Evolutionary conservation across 2,888 invertebrate genomes (phyloP), one percentile per base, ranked within the genome.

Genomic region (Ochlodes sylvanus): DNA sequence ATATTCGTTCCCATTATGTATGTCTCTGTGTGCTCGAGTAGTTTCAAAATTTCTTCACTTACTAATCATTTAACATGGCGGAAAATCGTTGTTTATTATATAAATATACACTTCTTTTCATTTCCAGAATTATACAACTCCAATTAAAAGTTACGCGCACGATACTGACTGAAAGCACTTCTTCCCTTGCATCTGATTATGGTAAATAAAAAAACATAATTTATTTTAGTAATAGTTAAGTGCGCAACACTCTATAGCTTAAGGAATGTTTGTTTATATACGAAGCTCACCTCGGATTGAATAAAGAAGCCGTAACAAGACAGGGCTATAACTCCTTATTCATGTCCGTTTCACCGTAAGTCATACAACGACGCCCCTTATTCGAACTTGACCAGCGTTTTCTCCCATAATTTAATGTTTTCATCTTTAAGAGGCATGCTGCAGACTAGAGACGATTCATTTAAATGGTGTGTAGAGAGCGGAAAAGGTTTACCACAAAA

Each of bases 381-480:
- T 63, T 55, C 17, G 34, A 54, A 63, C 63, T 62, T 52, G 54
- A 12, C 17, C 52, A 54, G 21, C 63, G 41, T 55, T 61, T 61
- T 63, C 54, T 54, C 42, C 52, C 41, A 54, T 55, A 63, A 63
- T 42, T 63, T 63, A 55, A 41, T 27, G 42, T 42, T 63, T 42
- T 32, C 38, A 44, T 52, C 56, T 34, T 34, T 47, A 41, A 14
- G 21, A 5, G 17, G 1, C 3, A 32, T 17, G 32, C 56, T 32
- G 38, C n/a, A n/a, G n/a, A n/a, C n/a, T 56, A 64, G 17, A 64
- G 17, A 38, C 44, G 55, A 64, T 47, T 47, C 56, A 64, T 56
- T 64, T 19, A 47, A 64, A 64, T 56, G 12, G 34, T 64, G 56
- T 47, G 32, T 47, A 64, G 56, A 56, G 34, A 64, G 56, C 41